Percentiles rank a stretch among this genome's conserved stretches.
Evolutionary conservation across 1,140 invertebrate species (phyloP).

Genomic region (Argopecten irradians): DNA sequence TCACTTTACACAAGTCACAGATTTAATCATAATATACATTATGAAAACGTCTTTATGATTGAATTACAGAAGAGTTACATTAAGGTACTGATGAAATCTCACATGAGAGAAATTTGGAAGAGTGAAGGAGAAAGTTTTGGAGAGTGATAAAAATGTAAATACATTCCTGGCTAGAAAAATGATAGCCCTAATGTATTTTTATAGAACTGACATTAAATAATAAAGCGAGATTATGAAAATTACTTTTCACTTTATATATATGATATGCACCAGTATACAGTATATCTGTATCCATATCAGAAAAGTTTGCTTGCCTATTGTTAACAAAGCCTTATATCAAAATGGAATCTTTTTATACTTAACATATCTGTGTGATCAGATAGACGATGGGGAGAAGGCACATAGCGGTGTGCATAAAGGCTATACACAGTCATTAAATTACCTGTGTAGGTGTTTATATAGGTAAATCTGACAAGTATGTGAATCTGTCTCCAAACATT

Average conservation of each 20-base stretch:
- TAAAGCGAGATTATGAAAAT: neutral
- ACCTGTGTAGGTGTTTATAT: neutral
- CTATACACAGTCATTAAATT: neutral
- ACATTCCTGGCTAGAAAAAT: neutral
- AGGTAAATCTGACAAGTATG: neutral
- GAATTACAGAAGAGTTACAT: neutral
- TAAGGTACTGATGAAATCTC: too few species aligned
- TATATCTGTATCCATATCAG: neutral
- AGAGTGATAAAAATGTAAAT: neutral
- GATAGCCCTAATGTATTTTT: neutral
- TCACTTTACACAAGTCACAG: neutral
- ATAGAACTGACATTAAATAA: neutral
- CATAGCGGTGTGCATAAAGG: neutral
- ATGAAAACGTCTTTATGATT: neutral
- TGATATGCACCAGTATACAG: neutral
- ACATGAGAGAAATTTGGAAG: too few species aligned
- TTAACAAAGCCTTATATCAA: neutral
- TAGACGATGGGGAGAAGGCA: too few species aligned
- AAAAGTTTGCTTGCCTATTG: neutral
- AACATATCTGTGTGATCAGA: neutral
- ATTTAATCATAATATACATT: conserved; percentile 5
- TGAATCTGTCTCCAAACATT: neutral
- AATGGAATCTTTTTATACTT: neutral
- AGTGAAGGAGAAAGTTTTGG: too few species aligned
- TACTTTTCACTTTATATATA: neutral